Evolutionary conservation across 2,113 vertebrate species (phyloP).

Genomic region (Drymodes brunneopygia): DNA sequence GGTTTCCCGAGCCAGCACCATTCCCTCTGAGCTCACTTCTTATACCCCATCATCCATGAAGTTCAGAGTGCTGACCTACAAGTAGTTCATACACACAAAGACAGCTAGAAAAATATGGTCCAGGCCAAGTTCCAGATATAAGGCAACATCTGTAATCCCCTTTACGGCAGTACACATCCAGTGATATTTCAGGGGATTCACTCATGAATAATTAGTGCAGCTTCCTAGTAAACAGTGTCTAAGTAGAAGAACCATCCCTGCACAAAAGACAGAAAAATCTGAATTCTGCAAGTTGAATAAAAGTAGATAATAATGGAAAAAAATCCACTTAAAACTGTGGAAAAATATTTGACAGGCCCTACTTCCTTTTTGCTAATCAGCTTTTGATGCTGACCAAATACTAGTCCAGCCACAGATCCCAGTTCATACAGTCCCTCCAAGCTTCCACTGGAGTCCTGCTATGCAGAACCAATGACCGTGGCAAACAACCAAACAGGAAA

Average conservation of each 20-base stretch:
- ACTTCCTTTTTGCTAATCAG: not conserved
- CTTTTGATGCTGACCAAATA: not conserved
- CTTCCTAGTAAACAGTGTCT: not conserved
- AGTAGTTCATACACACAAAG: accelerated
- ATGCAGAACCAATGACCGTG: not conserved
- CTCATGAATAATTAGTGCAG: not conserved
- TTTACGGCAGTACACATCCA: accelerated
- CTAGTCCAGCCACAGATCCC: not conserved
- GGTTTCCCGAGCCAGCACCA: too few relatives aligned
- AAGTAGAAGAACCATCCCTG: not conserved
- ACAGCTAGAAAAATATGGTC: not conserved
- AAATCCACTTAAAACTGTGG: not conserved
- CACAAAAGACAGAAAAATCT: not conserved
- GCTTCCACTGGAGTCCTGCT: not conserved
- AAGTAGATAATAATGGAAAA: not conserved
- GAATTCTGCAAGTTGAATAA: not conserved
- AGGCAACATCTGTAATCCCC: not conserved
- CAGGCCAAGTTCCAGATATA: not conserved
- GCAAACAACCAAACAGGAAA: not conserved
- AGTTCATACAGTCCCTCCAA: not conserved
- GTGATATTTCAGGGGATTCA: not conserved
- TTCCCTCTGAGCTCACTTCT: not conserved
- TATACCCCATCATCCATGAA: not conserved
- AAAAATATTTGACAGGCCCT: not conserved
- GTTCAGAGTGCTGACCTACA: not conserved